A percentile compares a stretch with the other conserved stretches of the same genome.
Evolutionary conservation across 1,140 invertebrate species (phyloP).

Genomic region (Trichonephila clavipes): DNA sequence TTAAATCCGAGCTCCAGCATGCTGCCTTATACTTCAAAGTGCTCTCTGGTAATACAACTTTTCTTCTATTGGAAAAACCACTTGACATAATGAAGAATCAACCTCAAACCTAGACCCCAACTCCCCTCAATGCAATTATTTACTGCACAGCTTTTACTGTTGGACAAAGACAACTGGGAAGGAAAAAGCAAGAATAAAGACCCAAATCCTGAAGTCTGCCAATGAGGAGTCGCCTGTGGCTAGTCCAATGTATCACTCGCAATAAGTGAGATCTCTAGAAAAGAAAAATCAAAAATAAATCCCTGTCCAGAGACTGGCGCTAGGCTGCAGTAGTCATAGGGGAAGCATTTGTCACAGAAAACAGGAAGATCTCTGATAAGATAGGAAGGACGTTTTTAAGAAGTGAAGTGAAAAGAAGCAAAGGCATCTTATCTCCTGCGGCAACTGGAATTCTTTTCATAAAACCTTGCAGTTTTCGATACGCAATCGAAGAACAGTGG

Average conservation of each 20-base stretch:
- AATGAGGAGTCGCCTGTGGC: constrained; percentile 32
- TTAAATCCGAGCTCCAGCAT: neutral
- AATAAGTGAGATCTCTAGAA: constrained; percentile 40
- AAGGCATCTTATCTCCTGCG: neutral
- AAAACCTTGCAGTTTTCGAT: neutral
- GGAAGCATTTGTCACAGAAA: constrained; percentile 43
- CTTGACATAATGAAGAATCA: constrained; percentile 42
- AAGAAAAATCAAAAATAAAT: neutral
- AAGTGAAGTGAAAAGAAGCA: neutral
- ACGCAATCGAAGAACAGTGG: neutral
- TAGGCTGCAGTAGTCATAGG: constrained; percentile 6
- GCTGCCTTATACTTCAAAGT: neutral
- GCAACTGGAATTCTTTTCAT: neutral
- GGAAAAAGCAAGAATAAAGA: constrained; percentile 11
- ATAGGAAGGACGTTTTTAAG: neutral
- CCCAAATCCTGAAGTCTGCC: constrained; percentile 1
- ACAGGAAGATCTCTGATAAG: constrained; percentile 21
- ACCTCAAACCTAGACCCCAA: constrained; percentile 2
- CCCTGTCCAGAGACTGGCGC: neutral
- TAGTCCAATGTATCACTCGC: neutral
- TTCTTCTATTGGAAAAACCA: neutral
- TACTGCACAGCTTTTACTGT: neutral
- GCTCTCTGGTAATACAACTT: neutral
- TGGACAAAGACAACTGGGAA: constrained; percentile 21
- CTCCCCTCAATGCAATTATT: constrained; percentile 43